Evolutionary conservation across 2,113 vertebrate species (phyloP).

Genomic region (Prunella fulvescens): DNA sequence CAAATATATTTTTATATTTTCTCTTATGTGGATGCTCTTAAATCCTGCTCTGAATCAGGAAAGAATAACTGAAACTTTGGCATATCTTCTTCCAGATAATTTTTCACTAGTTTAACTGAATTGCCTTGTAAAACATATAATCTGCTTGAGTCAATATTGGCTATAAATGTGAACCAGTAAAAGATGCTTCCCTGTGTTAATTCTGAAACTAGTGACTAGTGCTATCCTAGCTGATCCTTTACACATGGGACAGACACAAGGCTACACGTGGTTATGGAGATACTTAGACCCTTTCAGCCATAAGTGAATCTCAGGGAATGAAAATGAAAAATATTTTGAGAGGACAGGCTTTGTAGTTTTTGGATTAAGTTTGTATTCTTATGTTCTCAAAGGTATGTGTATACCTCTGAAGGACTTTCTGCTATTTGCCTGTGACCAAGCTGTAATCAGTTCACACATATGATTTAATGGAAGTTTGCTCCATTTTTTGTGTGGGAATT

Average conservation of each 20-base stretch:
- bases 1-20: neutral
- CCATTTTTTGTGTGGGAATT: neutral
- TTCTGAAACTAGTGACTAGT: neutral
- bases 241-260: neutral
- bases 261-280: neutral
- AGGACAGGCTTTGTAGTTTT: neutral
- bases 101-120: neutral
- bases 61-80: neutral
- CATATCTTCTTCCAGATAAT: neutral
- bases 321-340: neutral
- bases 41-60: neutral
- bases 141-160: neutral
- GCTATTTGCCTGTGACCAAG: neutral
- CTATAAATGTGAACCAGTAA: neutral
- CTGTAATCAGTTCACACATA: neutral
- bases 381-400: neutral
- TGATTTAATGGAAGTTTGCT: neutral
- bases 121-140: neutral
- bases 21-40: neutral
- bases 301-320: neutral
- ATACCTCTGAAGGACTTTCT: neutral
- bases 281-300: neutral
- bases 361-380: neutral
- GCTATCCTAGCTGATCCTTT: neutral
- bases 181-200: neutral